These are phyloP conservation scores for Linnaemya vulpina DNA, from an alignment of 2,888 invertebrate species.

Conservation along the genomic window DNA sequence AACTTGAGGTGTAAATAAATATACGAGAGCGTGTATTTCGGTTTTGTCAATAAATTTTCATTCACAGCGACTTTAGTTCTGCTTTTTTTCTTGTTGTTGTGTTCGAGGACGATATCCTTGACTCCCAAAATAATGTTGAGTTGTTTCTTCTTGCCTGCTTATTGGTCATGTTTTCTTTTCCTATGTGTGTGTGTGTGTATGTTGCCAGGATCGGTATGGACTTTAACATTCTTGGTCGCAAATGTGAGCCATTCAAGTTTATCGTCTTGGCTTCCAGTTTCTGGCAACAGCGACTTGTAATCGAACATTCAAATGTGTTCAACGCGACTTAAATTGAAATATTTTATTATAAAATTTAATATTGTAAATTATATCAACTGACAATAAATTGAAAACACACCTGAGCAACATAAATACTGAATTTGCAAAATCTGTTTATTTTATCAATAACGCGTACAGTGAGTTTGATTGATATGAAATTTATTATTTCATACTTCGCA, in stretches of 20 bases:
- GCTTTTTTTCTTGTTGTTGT: no score
- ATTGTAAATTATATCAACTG: background rate
- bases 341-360: background rate
- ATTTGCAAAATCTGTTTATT: background rate
- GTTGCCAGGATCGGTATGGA: no score
- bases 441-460: background rate
- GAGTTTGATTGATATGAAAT: background rate
- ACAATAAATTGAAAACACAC: background rate
- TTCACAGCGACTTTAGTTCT: slow-evolving; percentile 29
- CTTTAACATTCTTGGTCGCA: no score
- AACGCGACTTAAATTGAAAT: background rate
- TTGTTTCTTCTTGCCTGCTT: slow-evolving; percentile 31
- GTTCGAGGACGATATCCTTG: background rate
- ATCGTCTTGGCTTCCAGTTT: background rate
- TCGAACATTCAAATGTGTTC: no score
- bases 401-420: background rate
- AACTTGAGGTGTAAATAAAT: slow-evolving; percentile 5
- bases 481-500: no score
- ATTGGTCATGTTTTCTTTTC: background rate
- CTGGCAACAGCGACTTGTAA: no score
- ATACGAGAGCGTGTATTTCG: background rate
- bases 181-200: no score
- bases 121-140: slow-evolving; percentile 14
- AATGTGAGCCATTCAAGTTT: background rate
- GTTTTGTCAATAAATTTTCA: slow-evolving; percentile 40